Conservation (phyloP, 2,888 invertebrate species). For the Hirudinaria manillensis region DNA sequence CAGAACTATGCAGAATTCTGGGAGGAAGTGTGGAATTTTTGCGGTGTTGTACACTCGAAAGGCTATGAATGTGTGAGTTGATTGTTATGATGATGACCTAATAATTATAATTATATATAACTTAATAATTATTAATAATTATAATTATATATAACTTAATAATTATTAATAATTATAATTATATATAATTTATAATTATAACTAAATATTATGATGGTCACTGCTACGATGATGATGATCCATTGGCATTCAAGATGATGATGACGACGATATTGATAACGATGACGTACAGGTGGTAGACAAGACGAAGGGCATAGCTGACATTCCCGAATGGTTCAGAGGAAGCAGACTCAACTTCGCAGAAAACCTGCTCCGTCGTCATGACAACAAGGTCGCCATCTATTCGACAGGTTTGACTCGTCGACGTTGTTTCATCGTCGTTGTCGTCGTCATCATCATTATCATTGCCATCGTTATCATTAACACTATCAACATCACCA, state of each 20-base stretch:
- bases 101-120: neutral
- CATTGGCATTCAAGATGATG: no score
- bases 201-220: neutral
- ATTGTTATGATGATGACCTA: neutral
- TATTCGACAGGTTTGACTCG: constrained; percentile 54
- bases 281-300: constrained; percentile 52
- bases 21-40: constrained; percentile 55
- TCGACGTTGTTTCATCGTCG: no score
- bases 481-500: no score
- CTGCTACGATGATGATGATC: no score
- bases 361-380: constrained; percentile 56
- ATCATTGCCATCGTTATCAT: neutral
- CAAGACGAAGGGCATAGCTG: constrained; percentile 51
- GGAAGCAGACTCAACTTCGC: constrained; percentile 58
- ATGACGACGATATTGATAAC: no score
- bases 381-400: constrained; percentile 55
- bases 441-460: neutral
- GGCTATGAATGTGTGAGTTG: constrained; percentile 47
- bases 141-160: neutral
- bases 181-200: neutral
- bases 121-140: neutral
- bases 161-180: neutral
- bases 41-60: constrained; percentile 52
- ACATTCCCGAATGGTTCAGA: constrained; percentile 58
- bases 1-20: constrained; percentile 57